Conservation (phyloP, 2,888 invertebrate species). For the Hyppa rectilinea region DNA sequence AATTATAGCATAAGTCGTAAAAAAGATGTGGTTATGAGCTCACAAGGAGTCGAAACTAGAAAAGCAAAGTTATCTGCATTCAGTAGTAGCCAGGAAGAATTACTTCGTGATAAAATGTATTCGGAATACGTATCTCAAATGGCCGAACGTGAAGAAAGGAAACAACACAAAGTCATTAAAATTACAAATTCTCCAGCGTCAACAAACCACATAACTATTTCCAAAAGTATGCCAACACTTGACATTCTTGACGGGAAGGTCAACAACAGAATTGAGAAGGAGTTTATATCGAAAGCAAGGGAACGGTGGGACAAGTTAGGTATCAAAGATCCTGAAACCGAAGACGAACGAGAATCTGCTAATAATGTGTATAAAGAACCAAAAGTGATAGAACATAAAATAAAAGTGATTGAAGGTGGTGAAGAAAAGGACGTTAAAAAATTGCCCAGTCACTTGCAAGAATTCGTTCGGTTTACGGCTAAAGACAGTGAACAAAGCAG, state of each 20-base stretch:
- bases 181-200: conserved; percentile 91
- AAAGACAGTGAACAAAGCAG: conserved; percentile 90
- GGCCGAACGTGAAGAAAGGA: conserved; percentile 94
- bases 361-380: conserved; percentile 83
- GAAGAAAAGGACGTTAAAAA: conserved; percentile 91
- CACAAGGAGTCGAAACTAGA: conserved; percentile 63
- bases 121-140: conserved; percentile 95
- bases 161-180: conserved; percentile 95
- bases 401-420: conserved; percentile 92
- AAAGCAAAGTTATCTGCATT: conserved; percentile 81
- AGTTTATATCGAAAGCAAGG: conserved; percentile 94
- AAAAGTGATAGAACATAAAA: conserved; percentile 86
- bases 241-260: conserved; percentile 82
- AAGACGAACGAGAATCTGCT: conserved; percentile 88
- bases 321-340: conserved; percentile 92
- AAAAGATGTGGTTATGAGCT: conserved; percentile 82
- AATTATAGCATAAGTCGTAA: conserved; percentile 85
- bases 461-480: conserved; percentile 93
- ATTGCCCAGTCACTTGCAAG: conserved; percentile 94
- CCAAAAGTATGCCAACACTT: conserved; percentile 83
- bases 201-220: conserved; percentile 71
- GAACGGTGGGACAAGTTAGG: conserved; percentile 93
- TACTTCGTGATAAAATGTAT: conserved; percentile 95
- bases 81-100: conserved; percentile 93
- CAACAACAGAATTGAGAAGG: conserved; percentile 92